Base-by-base conservation (phyloP, 2,797 vertebrate species). In the Spinibarbus caldwelli region DNA sequence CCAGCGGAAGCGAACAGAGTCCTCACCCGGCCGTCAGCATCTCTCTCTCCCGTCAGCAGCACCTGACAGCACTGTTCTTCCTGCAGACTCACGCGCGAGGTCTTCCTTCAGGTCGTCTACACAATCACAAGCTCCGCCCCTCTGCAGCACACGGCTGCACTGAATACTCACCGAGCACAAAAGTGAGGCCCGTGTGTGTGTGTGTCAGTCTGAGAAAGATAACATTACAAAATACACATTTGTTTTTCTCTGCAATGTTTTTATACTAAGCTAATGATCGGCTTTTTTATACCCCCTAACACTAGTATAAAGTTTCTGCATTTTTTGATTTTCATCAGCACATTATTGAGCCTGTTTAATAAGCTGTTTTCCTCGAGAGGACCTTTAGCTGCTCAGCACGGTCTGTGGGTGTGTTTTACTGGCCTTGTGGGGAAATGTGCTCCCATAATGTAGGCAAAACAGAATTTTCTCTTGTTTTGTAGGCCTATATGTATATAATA, bases 81-180 rank as follows among this genome's bases (percentile, higher is more conserved):
- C 66, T 82, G 78, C 85, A 78, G 75, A 81, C 78, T 75, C 87
- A 41, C 67, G 21, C 67, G 36, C 36, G 73, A 23, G 66, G 5
- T 82, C 85, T 70, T 76, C 72, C 72, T 71, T 75, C 52, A 23
- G 14, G 62, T 67, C 26, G 67, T 70, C 36, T 87, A 76, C 89
- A 87, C 91, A 87, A 93, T 93, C 91, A 90, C 87, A 76, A 34
- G 12, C 76, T 36, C 76, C 86, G 45, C 78, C 81, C 70, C 47
- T 84, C 92, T 94, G 93, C 94, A 92, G 90, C 92, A 93, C 88
- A 91, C 36, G 64, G 29, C 29, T 62, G 89, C 88, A 82, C 91
- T 84, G 88, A 92, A 93, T 87, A 88, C 93, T 91, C 92, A 87
- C 88, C 90, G 87, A 89, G 23, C 21, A 1, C 38, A 29, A 21